phyloP scores from a whole-genome alignment of 2,113 vertebrate species.

The Columba livia region DNA sequence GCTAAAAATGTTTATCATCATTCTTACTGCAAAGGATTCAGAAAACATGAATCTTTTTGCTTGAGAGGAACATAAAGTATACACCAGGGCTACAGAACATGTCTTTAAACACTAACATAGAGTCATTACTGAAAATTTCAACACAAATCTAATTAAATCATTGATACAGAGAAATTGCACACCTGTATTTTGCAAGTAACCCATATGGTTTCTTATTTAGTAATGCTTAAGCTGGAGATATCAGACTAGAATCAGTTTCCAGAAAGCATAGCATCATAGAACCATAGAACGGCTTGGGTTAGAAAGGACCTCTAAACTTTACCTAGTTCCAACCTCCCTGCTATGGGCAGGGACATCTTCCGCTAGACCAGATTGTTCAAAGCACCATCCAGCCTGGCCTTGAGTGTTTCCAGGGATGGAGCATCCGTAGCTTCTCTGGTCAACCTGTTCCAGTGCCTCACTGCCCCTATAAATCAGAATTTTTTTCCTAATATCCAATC shows the following conservation, averaged over 20 bases:
- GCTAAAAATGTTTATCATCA: neutral
- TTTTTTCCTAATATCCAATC: no score
- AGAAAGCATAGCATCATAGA: neutral
- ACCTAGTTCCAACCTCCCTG: no score
- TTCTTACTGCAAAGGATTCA: neutral
- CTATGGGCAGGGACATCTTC: no score
- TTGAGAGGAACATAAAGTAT: neutral
- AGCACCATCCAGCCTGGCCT: no score
- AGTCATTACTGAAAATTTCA: neutral
- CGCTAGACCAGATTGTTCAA: no score
- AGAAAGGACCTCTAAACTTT: no score
- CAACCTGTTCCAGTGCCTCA: no score
- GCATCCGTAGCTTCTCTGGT: no score
- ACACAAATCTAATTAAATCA: neutral
- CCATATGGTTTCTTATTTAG: neutral
- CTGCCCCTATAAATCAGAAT: no score
- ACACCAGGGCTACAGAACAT: neutral
- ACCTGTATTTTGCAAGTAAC: neutral
- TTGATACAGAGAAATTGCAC: neutral
- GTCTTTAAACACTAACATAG: neutral
- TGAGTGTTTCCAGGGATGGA: no score
- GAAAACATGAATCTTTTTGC: neutral
- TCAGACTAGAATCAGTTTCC: neutral
- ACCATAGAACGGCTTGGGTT: no score
- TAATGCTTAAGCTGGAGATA: neutral